Conservation (phyloP, 2,797 vertebrate genomes). For the Hypotaenidia philippensis region DNA sequence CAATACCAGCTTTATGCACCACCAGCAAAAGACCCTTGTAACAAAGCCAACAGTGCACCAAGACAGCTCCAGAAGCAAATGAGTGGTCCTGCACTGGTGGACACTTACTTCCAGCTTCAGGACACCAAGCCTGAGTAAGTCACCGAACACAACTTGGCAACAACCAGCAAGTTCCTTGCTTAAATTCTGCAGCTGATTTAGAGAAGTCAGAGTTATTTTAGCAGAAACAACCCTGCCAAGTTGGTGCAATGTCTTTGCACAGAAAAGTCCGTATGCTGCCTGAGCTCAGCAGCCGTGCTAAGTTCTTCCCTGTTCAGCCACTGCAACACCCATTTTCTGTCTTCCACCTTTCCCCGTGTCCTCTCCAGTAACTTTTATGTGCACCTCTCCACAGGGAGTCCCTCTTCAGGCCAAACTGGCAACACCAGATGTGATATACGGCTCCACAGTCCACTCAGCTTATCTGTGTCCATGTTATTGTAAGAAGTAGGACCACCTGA, state of each 20-base stretch:
- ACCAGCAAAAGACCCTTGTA: not conserved
- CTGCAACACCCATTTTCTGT: not conserved
- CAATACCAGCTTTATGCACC: not conserved
- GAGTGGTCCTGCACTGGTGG: not conserved
- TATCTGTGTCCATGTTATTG: constrained; percentile 89
- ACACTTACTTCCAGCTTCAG: not conserved
- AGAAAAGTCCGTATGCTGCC: not conserved
- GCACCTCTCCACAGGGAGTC: constrained; percentile 72
- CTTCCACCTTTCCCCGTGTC: not conserved
- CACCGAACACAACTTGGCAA: not conserved
- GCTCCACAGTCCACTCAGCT: constrained; percentile 93
- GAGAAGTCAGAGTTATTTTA: constrained; percentile 35
- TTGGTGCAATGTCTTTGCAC: constrained; percentile 10
- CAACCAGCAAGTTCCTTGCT: constrained; percentile 3
- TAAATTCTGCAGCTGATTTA: not conserved
- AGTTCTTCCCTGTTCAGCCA: not conserved
- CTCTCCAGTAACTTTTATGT: not conserved
- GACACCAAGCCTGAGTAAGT: not conserved
- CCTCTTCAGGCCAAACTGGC: constrained; percentile 86
- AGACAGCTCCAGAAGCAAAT: not conserved
- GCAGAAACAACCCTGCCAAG: constrained; percentile 29
- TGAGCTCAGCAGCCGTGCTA: constrained; percentile 1
- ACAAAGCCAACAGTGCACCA: not conserved
- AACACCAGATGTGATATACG: constrained; percentile 92
- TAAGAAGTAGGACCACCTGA: constrained; percentile 64